These are phyloP conservation scores for Ectropis grisescens DNA, from an alignment of 1,140 invertebrate species.

Conservation along the genomic window DNA sequence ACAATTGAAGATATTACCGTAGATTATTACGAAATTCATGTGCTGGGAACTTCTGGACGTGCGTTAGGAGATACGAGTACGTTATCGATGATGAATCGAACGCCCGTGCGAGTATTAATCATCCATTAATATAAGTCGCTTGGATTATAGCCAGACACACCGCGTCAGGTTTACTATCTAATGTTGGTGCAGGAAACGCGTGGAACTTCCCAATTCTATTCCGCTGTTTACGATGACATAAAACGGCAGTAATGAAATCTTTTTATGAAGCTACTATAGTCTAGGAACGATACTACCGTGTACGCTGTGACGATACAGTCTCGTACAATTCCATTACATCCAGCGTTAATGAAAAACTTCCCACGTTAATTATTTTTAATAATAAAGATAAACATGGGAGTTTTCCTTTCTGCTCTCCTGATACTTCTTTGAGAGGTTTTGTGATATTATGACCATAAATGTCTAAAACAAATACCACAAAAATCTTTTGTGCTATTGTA, in stretches of 20 bases:
- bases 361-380: no score
- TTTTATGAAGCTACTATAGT: constrained; percentile 4
- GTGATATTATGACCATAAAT: no score
- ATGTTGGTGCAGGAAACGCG: constrained; percentile 17
- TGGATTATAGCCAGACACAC: constrained; percentile 30
- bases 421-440: no score
- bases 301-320: no score
- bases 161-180: constrained; percentile 18
- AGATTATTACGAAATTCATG: constrained; percentile 8
- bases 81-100: constrained; percentile 15
- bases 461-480: no score
- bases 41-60: constrained; percentile 3
- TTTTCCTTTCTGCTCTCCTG: no score
- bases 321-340: no score
- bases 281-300: no score
- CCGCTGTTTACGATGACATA: constrained; percentile 10
- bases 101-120: constrained; percentile 20
- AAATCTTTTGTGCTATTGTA: no score
- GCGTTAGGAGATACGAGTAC: constrained; percentile 10
- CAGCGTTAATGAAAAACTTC: no score
- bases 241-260: constrained; percentile 8
- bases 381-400: no score
- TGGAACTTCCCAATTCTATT: constrained; percentile 11
- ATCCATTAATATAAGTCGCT: constrained; percentile 20
- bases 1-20: constrained; percentile 7